Evolutionary conservation across 2,888 invertebrate species (phyloP), one percentile per base, ranked within the genome.

Genomic region (Synanthedon myopaeformis): DNA sequence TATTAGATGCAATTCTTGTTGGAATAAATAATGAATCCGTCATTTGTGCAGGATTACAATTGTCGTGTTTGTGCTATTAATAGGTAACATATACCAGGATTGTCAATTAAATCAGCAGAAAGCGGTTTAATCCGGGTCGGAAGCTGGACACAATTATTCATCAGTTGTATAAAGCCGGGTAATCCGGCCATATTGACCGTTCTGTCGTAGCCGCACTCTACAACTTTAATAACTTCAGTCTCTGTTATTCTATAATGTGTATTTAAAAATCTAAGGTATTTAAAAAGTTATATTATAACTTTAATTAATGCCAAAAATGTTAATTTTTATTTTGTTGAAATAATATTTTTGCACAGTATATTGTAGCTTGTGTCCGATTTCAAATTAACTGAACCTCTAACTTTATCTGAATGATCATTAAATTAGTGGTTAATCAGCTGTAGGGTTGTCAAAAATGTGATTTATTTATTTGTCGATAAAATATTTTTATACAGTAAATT

Each of bases 31-130:
- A 45, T 45, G 5, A 45, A 45, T 14, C 45, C 45, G 56, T 60
- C 54, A 61, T 63, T 61, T 61, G 63, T 59, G 68, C 60, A 60
- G 66, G 78, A 73, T 79, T 73, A 76, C 65, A 63, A 65, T 61
- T 61, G 64, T 72, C 60, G 65, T 72, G 70, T 76, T 72, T 72
- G 76, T 75, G 68, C 67, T 74, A 79, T 79, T 78, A 81, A 80
- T 79, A 74, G 78, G 70, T 70, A 72, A 75, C 80, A 80, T 76
- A 81, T 77, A 73, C 70, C 70, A 70, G 80, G 72, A 77, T 79
- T 79, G 81, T 82, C 83, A 83, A 84, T 84, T 82, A 82, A 82
- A 83, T 84, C 80, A 81, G 72, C 72, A 79, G 80, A 81, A 79
- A 82, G 77, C 82, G 72, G 72, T 74, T 79, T 78, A 83, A 82